Base-by-base conservation (phyloP, 2,797 vertebrate species). In the Bradypodion pumilum region DNA sequence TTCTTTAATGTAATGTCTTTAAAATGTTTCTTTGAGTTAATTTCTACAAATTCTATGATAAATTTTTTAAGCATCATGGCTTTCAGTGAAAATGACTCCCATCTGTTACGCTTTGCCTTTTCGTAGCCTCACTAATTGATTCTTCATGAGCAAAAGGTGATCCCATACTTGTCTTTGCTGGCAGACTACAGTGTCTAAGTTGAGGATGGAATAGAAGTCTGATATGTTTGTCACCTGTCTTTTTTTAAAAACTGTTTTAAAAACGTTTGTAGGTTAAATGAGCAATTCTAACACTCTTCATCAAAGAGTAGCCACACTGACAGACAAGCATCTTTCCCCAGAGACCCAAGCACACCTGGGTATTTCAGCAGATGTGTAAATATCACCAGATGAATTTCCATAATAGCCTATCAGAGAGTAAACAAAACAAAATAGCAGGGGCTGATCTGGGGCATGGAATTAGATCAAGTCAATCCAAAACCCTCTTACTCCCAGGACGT, bases 1-100 rank as follows among this genome's bases (percentile, higher is more conserved):
- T 84, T 89, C 19, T 85, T 88, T 49, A 37, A 32, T 23, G 29
- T 23, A 77, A 5, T 81, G 9, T 21, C 27, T 0, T 88, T 85
- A 60, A 88, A 81, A 56, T 85, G 84, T 46, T 66, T 91, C 35
- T 93, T 81, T 87, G 90, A 68, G 73, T 82, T 91, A 8, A 0
- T 77, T 84, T 82, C 83, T 80, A 74, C 78, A 42, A 84, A 83
- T 85, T 84, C 0, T 0, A 0, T 72, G 84, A 72, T 82, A 40
- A 69, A 83, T 87, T 86, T n/a, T 90, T 91, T 89, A 81, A 90
- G 80, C 40, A 62, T 46, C 84, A 90, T 74, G 15, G 0, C 25
- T 82, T 63, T 9, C 40, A 82, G 2, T 80, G 75, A 16, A 4
- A 1, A 21, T 46, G 40, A 15, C 7, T 62, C 32, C n/a, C 32